Evolutionary conservation across 2,113 vertebrate species (phyloP), one percentile per base, ranked within the genome.

Genomic region (Mus pahari): DNA sequence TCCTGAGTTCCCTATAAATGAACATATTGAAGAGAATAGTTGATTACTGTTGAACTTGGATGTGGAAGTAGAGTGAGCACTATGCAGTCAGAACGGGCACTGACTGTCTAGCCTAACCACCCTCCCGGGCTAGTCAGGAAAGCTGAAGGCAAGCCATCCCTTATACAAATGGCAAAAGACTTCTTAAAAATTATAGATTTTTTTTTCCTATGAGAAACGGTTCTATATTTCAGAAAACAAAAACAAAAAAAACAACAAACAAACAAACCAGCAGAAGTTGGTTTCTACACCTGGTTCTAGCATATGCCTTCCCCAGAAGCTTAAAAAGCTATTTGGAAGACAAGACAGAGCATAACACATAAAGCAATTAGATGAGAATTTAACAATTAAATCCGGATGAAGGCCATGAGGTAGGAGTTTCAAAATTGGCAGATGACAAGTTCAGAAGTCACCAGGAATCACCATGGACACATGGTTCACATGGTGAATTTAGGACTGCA

Each of bases 1-100:
- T 71, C 82, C 16, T 66, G 6, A 79, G 55, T 73, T 70, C 9
- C 22, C 17, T 24, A 87, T 68, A 90, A 92, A 71, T 55, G 64
- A 86, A 90, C 84, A 6, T 75, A 84, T 70, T 92, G 12, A 77
- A 92, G 24, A 92, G 94, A 96, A 71, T 89, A 53, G 82, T 64
- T 31, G 36, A 62, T 79, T 75, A 31, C 26, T 94, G 20, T 28
- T 92, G 50, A 75, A 79, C 33, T 90, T 83, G 24, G 75, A 50
- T 90, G 7, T 74, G 92, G 62, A 66, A 86, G 33, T 10, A n/a
- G 78, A 58, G 9, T 28, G 79, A 71, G 28, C 14, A 53, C 74
- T 58, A 7, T 71, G 53, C 62, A 92, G 50, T 71, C 11, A 90
- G 20, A 42, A 28, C 16, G 48, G 39, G 78, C 11, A 50, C 39